A percentile compares a stretch with the other conserved stretches of the same genome.
These are phyloP conservation scores for Caenorhabditis japonica DNA, from an alignment of 2,888 invertebrate genomes.

Conservation along the genomic window DNA sequence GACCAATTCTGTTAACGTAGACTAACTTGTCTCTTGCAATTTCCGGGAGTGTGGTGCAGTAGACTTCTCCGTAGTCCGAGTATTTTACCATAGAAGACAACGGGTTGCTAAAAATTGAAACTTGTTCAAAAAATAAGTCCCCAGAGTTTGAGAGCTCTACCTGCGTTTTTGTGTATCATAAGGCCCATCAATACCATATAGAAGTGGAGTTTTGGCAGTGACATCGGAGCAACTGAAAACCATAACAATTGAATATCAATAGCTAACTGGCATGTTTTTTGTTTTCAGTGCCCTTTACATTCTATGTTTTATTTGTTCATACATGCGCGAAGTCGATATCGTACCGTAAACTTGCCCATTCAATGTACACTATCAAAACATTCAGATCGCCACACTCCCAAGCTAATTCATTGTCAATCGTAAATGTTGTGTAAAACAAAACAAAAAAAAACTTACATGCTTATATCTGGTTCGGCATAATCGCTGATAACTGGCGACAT, in stretches of 20 bases:
- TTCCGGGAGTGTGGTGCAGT: slow-evolving; percentile 63
- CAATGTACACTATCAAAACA: slow-evolving; percentile 26
- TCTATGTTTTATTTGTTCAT: not conserved
- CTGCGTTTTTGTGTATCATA: slow-evolving; percentile 49
- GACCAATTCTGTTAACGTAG: slow-evolving; percentile 85
- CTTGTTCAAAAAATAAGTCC: too few species aligned
- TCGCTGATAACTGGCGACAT: slow-evolving; percentile 61
- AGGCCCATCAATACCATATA: slow-evolving; percentile 50
- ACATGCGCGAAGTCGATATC: slow-evolving; percentile 39
- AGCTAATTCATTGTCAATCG: slow-evolving; percentile 5
- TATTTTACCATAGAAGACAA: slow-evolving; percentile 60
- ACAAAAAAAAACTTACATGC: slow-evolving; percentile 41
- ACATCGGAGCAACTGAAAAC: slow-evolving; percentile 53
- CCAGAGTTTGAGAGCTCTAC: too few species aligned
- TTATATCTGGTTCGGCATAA: slow-evolving; percentile 72
- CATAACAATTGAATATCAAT: slow-evolving; percentile 37
- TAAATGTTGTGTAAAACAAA: too few species aligned
- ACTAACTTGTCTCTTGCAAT: slow-evolving; percentile 80
- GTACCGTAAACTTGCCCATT: slow-evolving; percentile 15
- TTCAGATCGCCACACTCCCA: slow-evolving; percentile 16
- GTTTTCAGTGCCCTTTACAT: slow-evolving; percentile 21
- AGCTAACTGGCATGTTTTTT: slow-evolving; percentile 26
- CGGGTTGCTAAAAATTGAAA: slow-evolving; percentile 60
- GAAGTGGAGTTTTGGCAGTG: slow-evolving; percentile 53
- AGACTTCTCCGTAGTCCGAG: slow-evolving; percentile 67